Conservation (phyloP, 2,113 vertebrate genomes). For the Ictidomys tridecemlineatus region DNA sequence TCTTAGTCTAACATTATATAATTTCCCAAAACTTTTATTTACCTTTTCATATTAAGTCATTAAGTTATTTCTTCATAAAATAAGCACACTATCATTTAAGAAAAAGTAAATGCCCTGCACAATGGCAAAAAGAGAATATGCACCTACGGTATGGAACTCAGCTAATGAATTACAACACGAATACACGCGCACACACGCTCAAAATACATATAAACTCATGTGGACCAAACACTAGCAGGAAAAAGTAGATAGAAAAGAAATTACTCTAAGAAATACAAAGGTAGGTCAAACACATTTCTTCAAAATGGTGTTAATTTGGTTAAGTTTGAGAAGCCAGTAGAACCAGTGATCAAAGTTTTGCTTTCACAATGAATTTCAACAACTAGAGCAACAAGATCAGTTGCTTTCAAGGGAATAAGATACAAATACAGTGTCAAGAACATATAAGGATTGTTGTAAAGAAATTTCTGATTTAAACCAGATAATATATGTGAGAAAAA, state of each 20-base stretch:
- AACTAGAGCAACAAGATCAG: neutral
- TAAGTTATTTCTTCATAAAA: conserved; percentile 60
- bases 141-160: neutral
- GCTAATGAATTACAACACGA: neutral
- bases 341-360: neutral
- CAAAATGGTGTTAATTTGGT: conserved; percentile 2
- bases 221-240: neutral
- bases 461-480: conserved; percentile 13
- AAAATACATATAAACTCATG: neutral
- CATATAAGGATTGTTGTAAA: neutral
- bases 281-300: neutral
- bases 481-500: conserved; percentile 10
- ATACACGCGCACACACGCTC: neutral
- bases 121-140: neutral
- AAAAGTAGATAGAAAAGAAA: neutral
- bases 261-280: conserved; percentile 1
- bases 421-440: neutral
- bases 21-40: conserved; percentile 51
- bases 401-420: neutral
- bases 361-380: conserved; percentile 26
- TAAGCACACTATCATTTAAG: conserved; percentile 48
- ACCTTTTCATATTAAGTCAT: conserved; percentile 42
- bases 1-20: neutral
- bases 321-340: conserved; percentile 29
- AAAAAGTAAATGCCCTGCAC: neutral